Conservation (phyloP, 2,113 vertebrate genomes). For the Saccopteryx bilineata region DNA sequence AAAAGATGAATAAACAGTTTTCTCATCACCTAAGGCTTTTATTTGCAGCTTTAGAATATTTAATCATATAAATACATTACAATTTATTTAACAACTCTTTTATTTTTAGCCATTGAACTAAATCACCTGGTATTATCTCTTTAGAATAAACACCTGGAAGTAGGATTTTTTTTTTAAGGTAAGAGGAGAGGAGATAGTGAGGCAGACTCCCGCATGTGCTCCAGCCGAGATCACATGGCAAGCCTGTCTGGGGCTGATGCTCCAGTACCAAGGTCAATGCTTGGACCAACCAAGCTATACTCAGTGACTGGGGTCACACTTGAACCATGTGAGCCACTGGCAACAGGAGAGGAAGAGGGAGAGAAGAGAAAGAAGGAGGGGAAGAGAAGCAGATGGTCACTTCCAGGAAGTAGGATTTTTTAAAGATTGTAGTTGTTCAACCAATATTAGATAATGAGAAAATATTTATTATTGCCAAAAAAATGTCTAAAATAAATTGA, state of each 20-base stretch:
- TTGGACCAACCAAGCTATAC: no score
- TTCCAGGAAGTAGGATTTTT: not conserved
- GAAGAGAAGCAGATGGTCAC: no score
- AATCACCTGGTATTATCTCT: not conserved
- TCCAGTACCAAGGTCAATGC: no score
- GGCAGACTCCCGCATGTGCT: no score
- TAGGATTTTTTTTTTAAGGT: not conserved
- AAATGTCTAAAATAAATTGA: not conserved
- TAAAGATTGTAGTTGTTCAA: not conserved
- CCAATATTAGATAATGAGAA: constrained; percentile 2
- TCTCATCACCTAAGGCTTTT: not conserved
- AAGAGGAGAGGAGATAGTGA: no score
- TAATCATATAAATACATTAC: constrained; percentile 4
- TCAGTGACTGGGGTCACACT: no score
- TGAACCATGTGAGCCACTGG: no score
- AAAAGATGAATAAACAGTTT: constrained; percentile 23
- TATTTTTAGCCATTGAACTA: constrained; percentile 1
- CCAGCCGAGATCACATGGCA: no score
- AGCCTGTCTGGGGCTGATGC: no score
- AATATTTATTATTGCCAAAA: not conserved
- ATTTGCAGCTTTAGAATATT: constrained; percentile 5
- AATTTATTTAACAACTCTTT: constrained; percentile 44
- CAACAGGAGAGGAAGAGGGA: no score
- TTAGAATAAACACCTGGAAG: not conserved
- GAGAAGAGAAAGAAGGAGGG: no score